These are phyloP conservation scores for Laticauda colubrina DNA, from an alignment of 2,113 vertebrate genomes.

Conservation along the genomic window DNA sequence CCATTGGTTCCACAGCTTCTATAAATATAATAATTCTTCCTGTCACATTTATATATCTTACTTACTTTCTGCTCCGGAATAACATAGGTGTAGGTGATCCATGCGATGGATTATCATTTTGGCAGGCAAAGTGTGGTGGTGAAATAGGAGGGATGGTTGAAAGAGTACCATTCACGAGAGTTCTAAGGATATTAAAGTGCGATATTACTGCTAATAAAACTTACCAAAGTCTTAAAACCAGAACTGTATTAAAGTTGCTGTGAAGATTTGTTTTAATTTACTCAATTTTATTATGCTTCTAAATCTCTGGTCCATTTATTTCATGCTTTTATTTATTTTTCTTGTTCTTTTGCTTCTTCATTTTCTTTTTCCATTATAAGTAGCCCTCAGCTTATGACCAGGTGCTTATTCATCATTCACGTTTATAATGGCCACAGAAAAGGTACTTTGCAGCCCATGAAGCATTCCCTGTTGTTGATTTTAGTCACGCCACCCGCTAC, in stretches of 20 bases:
- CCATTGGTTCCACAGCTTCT: not conserved
- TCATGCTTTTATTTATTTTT: not conserved
- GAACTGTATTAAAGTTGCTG: not conserved
- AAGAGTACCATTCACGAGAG: conserved; percentile 41
- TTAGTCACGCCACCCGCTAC: not conserved
- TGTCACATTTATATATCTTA: conserved; percentile 14
- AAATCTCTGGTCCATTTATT: not conserved
- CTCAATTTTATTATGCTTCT: not conserved
- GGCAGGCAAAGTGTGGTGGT: conserved; percentile 45
- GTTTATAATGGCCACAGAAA: not conserved
- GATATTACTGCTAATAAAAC: not conserved
- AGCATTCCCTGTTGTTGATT: not conserved
- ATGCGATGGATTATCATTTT: conserved; percentile 51
- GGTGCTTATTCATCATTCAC: not conserved
- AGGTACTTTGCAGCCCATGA: not conserved
- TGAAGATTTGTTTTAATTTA: not conserved
- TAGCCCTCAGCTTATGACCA: not conserved
- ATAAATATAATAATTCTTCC: not conserved
- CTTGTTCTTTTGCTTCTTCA: not conserved
- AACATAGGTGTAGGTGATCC: not conserved
- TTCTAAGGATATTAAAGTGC: conserved; percentile 64
- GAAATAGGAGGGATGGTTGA: conserved; percentile 36
- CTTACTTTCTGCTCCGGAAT: conserved; percentile 78
- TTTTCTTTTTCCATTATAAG: not conserved
- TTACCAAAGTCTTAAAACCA: not conserved